Evolutionary conservation across 2,888 invertebrate species (phyloP).

Genomic region (Pegoplata infirma): DNA sequence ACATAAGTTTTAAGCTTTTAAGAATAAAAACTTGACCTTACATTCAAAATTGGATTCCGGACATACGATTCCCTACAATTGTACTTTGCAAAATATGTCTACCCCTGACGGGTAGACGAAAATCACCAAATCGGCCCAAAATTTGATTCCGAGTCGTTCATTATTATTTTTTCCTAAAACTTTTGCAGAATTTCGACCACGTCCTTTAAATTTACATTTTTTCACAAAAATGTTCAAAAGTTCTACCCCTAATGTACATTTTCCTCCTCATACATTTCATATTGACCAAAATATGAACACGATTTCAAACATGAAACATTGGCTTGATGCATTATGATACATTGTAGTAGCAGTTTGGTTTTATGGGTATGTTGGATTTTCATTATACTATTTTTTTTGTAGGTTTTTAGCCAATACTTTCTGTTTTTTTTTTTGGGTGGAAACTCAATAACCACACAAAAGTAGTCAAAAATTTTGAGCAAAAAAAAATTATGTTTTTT

Average conservation of each 20-base stretch:
- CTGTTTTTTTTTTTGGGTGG: not conserved
- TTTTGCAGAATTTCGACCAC: not conserved
- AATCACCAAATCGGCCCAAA: no score
- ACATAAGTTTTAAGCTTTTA: no score
- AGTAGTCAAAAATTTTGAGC: conserved; percentile 39
- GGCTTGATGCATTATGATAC: conserved; percentile 50
- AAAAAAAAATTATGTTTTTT: conserved; percentile 28
- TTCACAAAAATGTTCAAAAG: not conserved
- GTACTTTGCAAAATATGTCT: no score
- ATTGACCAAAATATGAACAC: conserved; percentile 19
- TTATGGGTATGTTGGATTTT: conserved; percentile 32
- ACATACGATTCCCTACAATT: no score
- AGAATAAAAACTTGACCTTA: no score
- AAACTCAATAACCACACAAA: conserved; percentile 44
- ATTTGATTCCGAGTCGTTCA: no score
- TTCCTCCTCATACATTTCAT: not conserved
- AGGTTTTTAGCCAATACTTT: no score
- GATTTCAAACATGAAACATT: not conserved
- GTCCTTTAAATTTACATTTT: not conserved
- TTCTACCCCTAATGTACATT: no score
- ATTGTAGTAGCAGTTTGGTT: conserved; percentile 49
- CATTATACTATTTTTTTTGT: not conserved
- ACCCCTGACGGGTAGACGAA: no score
- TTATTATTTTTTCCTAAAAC: no score
- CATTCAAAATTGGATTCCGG: no score